Base-by-base conservation (phyloP, 2,797 vertebrate genomes). In the Rhinatrema bivittatum region DNA sequence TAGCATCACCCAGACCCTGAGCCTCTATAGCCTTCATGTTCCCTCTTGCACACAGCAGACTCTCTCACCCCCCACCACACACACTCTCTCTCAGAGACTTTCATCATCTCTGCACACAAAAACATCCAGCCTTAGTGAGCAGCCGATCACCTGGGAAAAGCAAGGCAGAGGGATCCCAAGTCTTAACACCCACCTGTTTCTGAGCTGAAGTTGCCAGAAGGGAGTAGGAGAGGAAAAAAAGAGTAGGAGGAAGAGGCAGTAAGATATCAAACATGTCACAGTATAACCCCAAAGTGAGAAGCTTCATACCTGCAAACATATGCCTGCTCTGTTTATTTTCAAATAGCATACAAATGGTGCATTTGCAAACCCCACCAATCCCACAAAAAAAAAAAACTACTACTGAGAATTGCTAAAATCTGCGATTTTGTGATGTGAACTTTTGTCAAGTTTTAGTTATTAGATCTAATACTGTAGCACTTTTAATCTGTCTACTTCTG, bases 71-170 rank as follows among this genome's bases (percentile, higher is more conserved):
- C 45, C 39, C 15, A 29, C 24, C 16, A 23, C 25, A 46, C 21
- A n/a, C n/a, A n/a, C 53, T 20, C 39, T 59, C 34, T 32, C 42
- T 59, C 46, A 45, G n/a, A n/a, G n/a, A 35, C 33, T 70, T 82
- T 86, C 90, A 89, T 91, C 91, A 91, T 75, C 84, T 93, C 91
- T 89, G 90, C 89, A 89, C 86, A 72, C 68, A 61, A 56, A 53
- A 76, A 62, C 39, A 65, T 72, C 49, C 69, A 70, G 54, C 70
- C 64, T 39, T 29, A 68, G 64, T 67, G 41, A 41, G 35, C 46
- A 49, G 59, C 61, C 60, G 49, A 40, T 35, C 58, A 63, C 70
- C 79, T 36, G 71, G 73, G 73, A 76, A 68, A 62, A 62, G 25
- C 18, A 43, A 44, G 40, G 66, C 58, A 54, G 58, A 58, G 16